Evolutionary conservation across 2,113 vertebrate genomes (phyloP).

Genomic region (Aptenodytes forsteri): DNA sequence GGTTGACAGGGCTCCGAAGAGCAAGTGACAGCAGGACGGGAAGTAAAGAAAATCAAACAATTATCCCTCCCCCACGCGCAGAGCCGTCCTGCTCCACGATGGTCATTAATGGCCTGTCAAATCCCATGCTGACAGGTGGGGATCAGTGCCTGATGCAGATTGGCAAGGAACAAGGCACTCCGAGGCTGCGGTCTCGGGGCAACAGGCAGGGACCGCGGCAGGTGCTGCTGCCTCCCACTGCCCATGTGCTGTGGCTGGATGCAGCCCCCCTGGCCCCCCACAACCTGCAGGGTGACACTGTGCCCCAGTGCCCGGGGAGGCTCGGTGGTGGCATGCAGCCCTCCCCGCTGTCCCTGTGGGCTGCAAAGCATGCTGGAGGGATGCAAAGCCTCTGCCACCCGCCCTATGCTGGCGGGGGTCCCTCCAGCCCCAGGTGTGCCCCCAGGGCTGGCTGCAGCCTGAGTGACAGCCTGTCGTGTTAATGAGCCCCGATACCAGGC

Average conservation of each 20-base stretch:
- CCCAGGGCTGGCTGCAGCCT: background rate
- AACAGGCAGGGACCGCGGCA: background rate
- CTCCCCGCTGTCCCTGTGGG: rapidly evolving
- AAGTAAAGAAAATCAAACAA: background rate
- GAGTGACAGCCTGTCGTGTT: background rate
- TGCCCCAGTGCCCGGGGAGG: rapidly evolving
- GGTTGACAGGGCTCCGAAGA: background rate
- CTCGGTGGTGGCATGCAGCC: rapidly evolving
- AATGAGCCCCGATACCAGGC: background rate
- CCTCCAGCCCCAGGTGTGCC: background rate
- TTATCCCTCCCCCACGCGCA: background rate
- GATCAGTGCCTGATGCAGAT: background rate
- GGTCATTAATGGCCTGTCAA: background rate
- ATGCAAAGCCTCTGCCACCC: background rate
- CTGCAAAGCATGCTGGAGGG: background rate
- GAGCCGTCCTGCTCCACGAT: rapidly evolving
- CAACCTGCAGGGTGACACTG: background rate
- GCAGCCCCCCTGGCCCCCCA: rapidly evolving
- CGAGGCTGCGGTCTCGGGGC: background rate
- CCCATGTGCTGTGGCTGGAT: background rate
- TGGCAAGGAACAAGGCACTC: background rate
- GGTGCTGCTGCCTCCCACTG: background rate
- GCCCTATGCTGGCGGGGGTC: background rate
- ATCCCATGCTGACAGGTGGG: background rate
- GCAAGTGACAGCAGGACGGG: background rate